Evolutionary conservation across 2,797 vertebrate species (phyloP).

Genomic region (Perodicticus potto): DNA sequence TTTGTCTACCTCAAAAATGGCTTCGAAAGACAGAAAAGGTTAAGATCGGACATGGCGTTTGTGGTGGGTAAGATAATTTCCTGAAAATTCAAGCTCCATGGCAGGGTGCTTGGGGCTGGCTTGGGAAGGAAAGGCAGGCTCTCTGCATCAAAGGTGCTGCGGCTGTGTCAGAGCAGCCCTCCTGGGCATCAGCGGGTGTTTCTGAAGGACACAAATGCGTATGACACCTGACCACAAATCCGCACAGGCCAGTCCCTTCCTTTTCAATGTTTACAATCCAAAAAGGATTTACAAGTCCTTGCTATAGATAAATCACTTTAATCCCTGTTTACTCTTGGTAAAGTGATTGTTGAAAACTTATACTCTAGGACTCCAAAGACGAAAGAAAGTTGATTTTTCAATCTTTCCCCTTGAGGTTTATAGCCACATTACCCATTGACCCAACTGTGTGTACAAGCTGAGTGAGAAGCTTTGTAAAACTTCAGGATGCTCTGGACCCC

Average conservation of each 20-base stretch:
- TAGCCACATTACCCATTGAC: slow-evolving; percentile 32
- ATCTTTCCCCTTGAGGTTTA: slow-evolving; percentile 55
- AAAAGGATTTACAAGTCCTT: slow-evolving; percentile 51
- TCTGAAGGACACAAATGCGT: background rate
- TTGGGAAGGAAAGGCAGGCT: background rate
- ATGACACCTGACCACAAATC: slow-evolving; percentile 29
- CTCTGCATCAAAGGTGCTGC: background rate
- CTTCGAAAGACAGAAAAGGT: slow-evolving; percentile 35
- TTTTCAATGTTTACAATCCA: slow-evolving; percentile 36
- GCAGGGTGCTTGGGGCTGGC: background rate
- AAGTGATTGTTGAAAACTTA: slow-evolving; percentile 57
- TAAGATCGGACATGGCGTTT: background rate
- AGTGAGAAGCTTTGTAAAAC: background rate
- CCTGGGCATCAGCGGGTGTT: background rate
- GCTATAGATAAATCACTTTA: slow-evolving; percentile 41
- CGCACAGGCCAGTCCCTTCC: background rate
- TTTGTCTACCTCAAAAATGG: slow-evolving; percentile 10
- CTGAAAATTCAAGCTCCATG: background rate
- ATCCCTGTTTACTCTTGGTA: slow-evolving; percentile 14
- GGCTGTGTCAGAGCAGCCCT: background rate
- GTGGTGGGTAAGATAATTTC: background rate
- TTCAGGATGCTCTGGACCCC: background rate
- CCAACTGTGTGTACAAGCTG: background rate
- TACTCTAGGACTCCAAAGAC: slow-evolving; percentile 37
- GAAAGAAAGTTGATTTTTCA: slow-evolving; percentile 59